A percentile compares a stretch with the other conserved stretches of the same genome.
These are phyloP conservation scores for Lasiurus cinereus DNA, from an alignment of 2,113 vertebrate genomes.

Conservation along the genomic window DNA sequence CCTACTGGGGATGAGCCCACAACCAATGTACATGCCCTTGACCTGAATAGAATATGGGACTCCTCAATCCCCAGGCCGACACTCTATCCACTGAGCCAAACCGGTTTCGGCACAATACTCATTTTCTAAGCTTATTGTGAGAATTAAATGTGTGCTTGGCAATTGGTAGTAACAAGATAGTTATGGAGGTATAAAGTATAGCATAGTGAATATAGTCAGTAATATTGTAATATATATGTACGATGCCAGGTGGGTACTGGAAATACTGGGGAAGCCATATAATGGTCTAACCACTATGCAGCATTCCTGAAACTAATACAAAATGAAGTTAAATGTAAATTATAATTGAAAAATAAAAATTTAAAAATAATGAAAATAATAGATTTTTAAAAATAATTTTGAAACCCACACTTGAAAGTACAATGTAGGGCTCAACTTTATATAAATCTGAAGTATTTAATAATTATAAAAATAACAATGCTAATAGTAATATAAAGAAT, in stretches of 20 bases:
- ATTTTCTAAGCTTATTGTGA: conserved; percentile 36
- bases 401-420: background rate
- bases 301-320: background rate
- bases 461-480: background rate
- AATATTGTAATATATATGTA: background rate
- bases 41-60: too few species aligned
- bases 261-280: background rate
- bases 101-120: too few species aligned
- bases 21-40: too few species aligned
- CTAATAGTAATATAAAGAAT: background rate
- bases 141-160: background rate
- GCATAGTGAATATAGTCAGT: background rate
- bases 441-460: conserved; percentile 28
- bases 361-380: background rate
- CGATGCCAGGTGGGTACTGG: background rate
- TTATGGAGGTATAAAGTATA: background rate
- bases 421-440: background rate
- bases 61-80: too few species aligned
- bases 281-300: background rate
- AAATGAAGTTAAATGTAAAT: background rate
- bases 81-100: too few species aligned
- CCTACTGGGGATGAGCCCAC: too few species aligned
- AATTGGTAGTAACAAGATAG: background rate
- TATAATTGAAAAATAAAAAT: background rate
- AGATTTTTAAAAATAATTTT: background rate